Evolutionary conservation across 2,888 invertebrate genomes (phyloP).

Genomic region (Tryphoninae sp.): DNA sequence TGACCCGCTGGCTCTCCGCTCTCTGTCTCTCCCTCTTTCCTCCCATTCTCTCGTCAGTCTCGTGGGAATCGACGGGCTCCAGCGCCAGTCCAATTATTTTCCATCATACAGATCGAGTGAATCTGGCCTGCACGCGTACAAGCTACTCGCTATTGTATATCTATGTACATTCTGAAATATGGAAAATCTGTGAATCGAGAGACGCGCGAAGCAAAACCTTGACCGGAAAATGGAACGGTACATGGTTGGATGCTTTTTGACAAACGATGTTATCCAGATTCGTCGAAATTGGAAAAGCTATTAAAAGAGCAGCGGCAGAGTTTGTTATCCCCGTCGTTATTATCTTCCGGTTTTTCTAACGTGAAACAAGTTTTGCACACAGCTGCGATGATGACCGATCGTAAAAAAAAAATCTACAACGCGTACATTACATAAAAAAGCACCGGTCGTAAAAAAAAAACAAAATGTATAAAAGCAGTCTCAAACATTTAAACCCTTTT

Average conservation of each 20-base stretch:
- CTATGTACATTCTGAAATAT: constrained; percentile 10
- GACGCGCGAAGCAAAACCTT: constrained; percentile 44
- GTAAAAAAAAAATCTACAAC: background rate
- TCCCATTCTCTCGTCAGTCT: constrained; percentile 32
- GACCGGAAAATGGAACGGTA: constrained; percentile 51
- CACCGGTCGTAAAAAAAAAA: too few species aligned
- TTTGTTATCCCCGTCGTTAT: background rate
- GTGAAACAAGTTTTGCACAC: background rate
- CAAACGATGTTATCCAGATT: constrained; percentile 29
- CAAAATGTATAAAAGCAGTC: too few species aligned
- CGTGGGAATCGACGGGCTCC: constrained; percentile 48
- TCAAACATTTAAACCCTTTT: too few species aligned
- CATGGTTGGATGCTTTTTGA: background rate
- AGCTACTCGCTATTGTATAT: background rate
- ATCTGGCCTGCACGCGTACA: constrained; percentile 36
- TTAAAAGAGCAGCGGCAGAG: constrained; percentile 14
- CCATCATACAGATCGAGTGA: constrained; percentile 51
- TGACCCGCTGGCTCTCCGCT: constrained; percentile 49
- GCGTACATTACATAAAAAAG: too few species aligned
- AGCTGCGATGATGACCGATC: background rate
- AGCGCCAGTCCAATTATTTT: constrained; percentile 58
- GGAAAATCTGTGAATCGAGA: constrained; percentile 23
- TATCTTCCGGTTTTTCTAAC: background rate
- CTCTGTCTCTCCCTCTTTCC: constrained; percentile 11
- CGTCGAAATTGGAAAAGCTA: constrained; percentile 28